Percentiles rank a stretch among this genome's conserved stretches.
phyloP scores from a whole-genome alignment of 2,113 vertebrate genomes.

The Podilymbus podiceps region DNA sequence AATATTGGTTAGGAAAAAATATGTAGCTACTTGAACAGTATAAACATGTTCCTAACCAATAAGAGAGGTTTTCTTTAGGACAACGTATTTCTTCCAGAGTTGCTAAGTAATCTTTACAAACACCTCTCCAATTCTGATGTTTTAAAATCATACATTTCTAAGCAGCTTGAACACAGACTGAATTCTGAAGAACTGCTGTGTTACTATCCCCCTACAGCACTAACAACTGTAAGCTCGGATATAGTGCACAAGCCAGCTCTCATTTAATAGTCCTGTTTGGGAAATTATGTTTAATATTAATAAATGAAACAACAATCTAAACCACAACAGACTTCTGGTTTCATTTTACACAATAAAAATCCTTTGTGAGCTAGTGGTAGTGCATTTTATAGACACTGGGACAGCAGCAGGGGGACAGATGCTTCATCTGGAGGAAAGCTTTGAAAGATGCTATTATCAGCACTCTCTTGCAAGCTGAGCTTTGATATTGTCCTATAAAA shows the following conservation, averaged over 20 bases:
- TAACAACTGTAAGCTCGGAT: neutral
- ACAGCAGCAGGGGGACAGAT: neutral
- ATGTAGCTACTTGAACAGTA: neutral
- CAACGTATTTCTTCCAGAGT: neutral
- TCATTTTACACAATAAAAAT: neutral
- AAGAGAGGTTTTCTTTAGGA: neutral
- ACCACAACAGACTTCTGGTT: neutral
- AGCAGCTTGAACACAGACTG: neutral
- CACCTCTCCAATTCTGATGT: neutral
- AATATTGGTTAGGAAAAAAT: neutral
- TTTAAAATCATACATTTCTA: neutral
- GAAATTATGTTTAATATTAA: neutral
- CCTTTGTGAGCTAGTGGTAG: neutral
- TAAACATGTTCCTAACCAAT: neutral
- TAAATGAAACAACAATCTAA: conserved; percentile 18
- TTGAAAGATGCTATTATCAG: conserved; percentile 2
- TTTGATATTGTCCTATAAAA: neutral
- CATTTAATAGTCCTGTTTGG: neutral
- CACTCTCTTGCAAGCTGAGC: neutral
- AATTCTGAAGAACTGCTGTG: neutral
- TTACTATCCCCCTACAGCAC: neutral
- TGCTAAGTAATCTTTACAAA: neutral
- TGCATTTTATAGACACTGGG: neutral
- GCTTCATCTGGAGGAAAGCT: conserved; percentile 5
- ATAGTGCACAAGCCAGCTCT: neutral